Base-by-base conservation (phyloP, 2,113 vertebrate species). In the Onychostoma macrolepis region DNA sequence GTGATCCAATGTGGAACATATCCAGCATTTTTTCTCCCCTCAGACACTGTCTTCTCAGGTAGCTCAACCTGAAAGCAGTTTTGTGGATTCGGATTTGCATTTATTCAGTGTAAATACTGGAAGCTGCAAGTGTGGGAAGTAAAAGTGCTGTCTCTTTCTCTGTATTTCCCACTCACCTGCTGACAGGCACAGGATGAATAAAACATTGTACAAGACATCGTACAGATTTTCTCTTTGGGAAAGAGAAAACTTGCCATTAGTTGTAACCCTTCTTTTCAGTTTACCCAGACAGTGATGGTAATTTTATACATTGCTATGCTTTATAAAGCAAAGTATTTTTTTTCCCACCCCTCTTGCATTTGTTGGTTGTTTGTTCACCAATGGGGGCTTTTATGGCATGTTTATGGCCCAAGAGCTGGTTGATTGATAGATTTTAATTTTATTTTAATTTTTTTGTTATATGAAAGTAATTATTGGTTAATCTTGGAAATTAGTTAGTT, bases 101-200 rank as follows among this genome's bases (percentile, higher is more conserved):
- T 58, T 71, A 33, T 74, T 56, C 45, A 56, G 28, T 36, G 67
- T 38, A 84, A 84, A 83, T 26, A 67, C 41, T 48, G 19, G 9
- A 43, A 50, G 61, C 41, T 69, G 26, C 8, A 69, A 69, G 85
- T 88, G 87, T 63, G 38, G 12, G 10, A n/a, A 50, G 67, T 61
- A 26, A 83, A 75, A 30, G 41, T 30, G n/a, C 80, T 75, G 58
- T 78, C 38, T 30, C 48, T 45, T 85, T 63, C 67, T 65, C 69
- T 88, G 36, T 63, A 67, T 83, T 86, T 75, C 36, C n/a, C 33
- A 91, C 72, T 90, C 75, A 21, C 65, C 67, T 2, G 17, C 89
- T 88, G 87, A 88, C 84, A 93, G 93, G 92, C 92, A 93, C 90
- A 87, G 88, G 91, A 95, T 95, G 93, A 95, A 94, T 95, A 94